Base-by-base conservation (phyloP, 2,888 invertebrate genomes). In the Ochlodes sylvanus region DNA sequence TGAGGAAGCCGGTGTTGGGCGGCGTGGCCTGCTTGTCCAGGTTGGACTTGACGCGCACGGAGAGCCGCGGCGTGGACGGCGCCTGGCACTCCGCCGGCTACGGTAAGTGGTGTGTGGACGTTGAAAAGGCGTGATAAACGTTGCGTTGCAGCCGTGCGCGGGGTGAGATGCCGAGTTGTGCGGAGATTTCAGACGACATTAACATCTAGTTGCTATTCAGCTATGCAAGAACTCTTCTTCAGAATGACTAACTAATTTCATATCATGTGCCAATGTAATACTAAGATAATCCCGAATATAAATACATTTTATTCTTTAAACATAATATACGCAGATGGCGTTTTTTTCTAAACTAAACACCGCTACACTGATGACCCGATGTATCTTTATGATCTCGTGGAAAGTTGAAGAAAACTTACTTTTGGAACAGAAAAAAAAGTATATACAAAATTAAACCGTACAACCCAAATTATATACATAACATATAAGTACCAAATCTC, bases 1-100 rank as follows among this genome's bases (percentile, higher is more conserved):
- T 87, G 1, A 93, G 87, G 82, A 94, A 93, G 70, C 92, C 86
- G 21, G 83, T 79, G 77, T 82, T 78, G 44, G 73, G 68, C 74
- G 81, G 77, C 63, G 52, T 42, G 47, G 17, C 38, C 71, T 75
- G 54, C 69, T 66, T 44, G 76, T 76, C 73, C 63, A 72, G 68
- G 68, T 76, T 67, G 70, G 72, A 65, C 77, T 82, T 65, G 72
- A 77, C 69, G 66, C 73, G 64, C 54, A 62, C 41, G 69, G 62
- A 65, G 56, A 70, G 76, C 74, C 74, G 75, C 69, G 73, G 77
- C 17, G 76, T 68, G 47, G 71, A 62, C 61, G 76, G 77, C 56
- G 73, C 10, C 7, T 55, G 2, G 44, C 68, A 63, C n/a, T 62
- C 67, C 17, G 69, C 71, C 55, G 71, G 73, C 54, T 61, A 61